These are phyloP conservation scores for Ornithoptera priamus DNA, from an alignment of 2,888 invertebrate species.

Conservation along the genomic window DNA sequence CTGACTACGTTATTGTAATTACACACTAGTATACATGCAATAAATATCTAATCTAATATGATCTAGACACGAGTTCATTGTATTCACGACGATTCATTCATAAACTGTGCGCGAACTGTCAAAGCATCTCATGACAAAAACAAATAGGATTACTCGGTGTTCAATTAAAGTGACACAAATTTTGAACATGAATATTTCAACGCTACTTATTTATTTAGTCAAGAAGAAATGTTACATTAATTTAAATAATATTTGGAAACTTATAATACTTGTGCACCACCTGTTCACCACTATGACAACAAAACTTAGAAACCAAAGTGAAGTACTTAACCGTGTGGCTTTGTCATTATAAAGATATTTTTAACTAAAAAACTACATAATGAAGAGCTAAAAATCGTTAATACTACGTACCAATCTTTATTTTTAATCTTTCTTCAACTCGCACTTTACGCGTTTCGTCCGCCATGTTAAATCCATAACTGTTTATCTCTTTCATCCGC, in stretches of 20 bases:
- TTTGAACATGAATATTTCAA: constrained; percentile 27
- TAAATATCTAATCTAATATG: constrained; percentile 61
- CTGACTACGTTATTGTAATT: constrained; percentile 18
- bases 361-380: constrained; percentile 5
- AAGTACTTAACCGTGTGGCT: constrained; percentile 13
- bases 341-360: constrained; percentile 4
- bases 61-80: constrained; percentile 68
- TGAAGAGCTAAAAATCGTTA: constrained; percentile 35
- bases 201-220: constrained; percentile 34
- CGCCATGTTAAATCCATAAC: constrained; percentile 95
- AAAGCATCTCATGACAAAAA: constrained; percentile 65
- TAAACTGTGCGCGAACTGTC: constrained; percentile 71
- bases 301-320: constrained; percentile 37
- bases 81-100: constrained; percentile 71
- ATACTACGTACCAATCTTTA: constrained; percentile 92
- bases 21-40: constrained; percentile 42
- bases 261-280: constrained; percentile 60
- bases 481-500: constrained; percentile 81
- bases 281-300: constrained; percentile 74
- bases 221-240: constrained; percentile 36
- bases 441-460: constrained; percentile 94
- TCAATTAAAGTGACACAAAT: constrained; percentile 35
- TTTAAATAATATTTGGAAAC: constrained; percentile 17
- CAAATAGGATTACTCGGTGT: constrained; percentile 52
- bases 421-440: constrained; percentile 95